Base-by-base conservation (phyloP, 1,140 invertebrate genomes). In the Aradophagus sp. region DNA sequence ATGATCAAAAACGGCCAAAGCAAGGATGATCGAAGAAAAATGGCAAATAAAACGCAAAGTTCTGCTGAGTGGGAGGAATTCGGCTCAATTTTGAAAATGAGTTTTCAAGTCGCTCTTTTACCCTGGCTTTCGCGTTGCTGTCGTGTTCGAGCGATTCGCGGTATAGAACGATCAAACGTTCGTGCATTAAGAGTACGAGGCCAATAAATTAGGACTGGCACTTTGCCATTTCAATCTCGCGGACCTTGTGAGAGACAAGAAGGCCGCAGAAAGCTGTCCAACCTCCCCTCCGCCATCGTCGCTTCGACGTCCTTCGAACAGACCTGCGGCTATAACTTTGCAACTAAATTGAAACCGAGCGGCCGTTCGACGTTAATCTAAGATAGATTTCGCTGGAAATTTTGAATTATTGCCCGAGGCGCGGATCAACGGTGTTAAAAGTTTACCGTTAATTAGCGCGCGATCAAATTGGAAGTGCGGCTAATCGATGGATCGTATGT, bases 191-290 rank as follows among this genome's bases (percentile, higher is more conserved):
- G 79, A 78, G 75, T 70, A 73, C 74, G 76, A 78, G 73, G 77
- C 74, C 77, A 81, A 82, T 81, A 78, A 80, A 80, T 81, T 82
- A 81, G 78, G 74, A 83, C 76, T 82, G 81, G 81, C 80, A 79
- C 74, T 63, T 55, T 84, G 81, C 82, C 82, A 84, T 84, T 84
- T 83, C 81, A 84, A 84, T 83, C 77, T 81, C 75, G 76, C 69
- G 75, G 72, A 78, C 77, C 71, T 79, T 82, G 76, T 47, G 63
- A 77, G 75, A 79, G 76, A 80, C 76, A 80, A 76, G 71, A 74
- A 76, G 53, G 66, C 59, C 68, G 61, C 61, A 45, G 47, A 63
- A 47, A 65, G 59, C 27, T 65, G 68, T 45, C 53, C 55, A 3
- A 34, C 12, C 35, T 1, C 13, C 10, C 14, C 27, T 1, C 14